Evolutionary conservation across 2,113 vertebrate species (phyloP).

Genomic region (Dunckerocampus dactyliophorus): DNA sequence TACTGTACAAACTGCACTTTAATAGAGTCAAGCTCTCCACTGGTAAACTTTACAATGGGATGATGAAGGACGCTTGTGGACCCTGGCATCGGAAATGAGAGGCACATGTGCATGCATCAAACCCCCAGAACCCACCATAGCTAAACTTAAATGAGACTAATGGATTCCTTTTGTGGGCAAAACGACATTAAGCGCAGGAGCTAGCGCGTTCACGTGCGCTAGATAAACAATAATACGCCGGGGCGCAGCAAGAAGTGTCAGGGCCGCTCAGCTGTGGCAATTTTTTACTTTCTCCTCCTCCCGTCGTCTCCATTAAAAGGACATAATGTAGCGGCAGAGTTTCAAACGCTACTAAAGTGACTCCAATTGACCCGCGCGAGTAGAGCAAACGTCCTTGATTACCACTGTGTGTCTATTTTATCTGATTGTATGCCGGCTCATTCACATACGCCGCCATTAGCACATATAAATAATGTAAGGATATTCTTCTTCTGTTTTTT

Average conservation of each 20-base stretch:
- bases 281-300: slow-evolving; percentile 48
- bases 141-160: slow-evolving; percentile 59
- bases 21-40: slow-evolving; percentile 80
- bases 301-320: slow-evolving; percentile 71
- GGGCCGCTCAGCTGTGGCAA: slow-evolving; percentile 37
- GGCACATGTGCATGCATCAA: slow-evolving; percentile 58
- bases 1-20: slow-evolving; percentile 77
- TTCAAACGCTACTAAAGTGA: slow-evolving; percentile 88
- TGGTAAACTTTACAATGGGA: slow-evolving; percentile 81
- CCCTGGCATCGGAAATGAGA: slow-evolving; percentile 79
- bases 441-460: slow-evolving; percentile 94
- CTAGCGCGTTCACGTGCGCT: slow-evolving; percentile 55
- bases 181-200: slow-evolving; percentile 55
- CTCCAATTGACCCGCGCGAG: slow-evolving; percentile 88
- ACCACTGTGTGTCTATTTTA: slow-evolving; percentile 88
- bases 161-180: slow-evolving; percentile 63
- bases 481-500: slow-evolving; percentile 30
- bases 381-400: slow-evolving; percentile 93
- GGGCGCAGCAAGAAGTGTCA: slow-evolving; percentile 19
- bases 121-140: neutral
- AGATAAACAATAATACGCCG: slow-evolving; percentile 35
- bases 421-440: slow-evolving; percentile 79
- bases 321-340: slow-evolving; percentile 79
- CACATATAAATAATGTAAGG: slow-evolving; percentile 99
- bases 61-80: slow-evolving; percentile 78